Percentiles rank a stretch among this genome's conserved stretches.
These are phyloP conservation scores for Ginglymostoma cirratum DNA, from an alignment of 2,113 vertebrate genomes.

Conservation along the genomic window DNA sequence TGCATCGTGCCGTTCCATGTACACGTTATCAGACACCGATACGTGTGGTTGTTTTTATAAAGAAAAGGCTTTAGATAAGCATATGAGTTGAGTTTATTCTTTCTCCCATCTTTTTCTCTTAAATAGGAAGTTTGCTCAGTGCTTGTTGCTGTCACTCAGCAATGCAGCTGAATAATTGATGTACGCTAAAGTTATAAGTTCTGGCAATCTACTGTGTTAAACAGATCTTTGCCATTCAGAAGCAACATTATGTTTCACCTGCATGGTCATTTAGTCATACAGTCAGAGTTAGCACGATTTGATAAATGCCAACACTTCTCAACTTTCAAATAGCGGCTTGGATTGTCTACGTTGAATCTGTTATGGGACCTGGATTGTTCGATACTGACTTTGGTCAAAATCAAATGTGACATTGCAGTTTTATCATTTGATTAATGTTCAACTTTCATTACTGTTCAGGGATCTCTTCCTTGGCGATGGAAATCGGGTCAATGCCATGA, in stretches of 20 bases:
- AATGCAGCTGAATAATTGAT: not conserved
- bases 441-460: slow-evolving; percentile 54
- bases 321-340: not conserved
- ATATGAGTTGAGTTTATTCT: not conserved
- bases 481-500: slow-evolving; percentile 91
- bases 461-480: slow-evolving; percentile 88
- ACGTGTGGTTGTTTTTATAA: not conserved
- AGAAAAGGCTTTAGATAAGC: not conserved
- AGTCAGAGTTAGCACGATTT: not conserved
- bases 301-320: not conserved
- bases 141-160: not conserved
- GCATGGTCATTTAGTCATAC: not conserved
- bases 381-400: not conserved
- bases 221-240: not conserved
- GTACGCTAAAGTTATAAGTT: not conserved
- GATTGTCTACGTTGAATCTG: not conserved
- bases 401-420: not conserved
- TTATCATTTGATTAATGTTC: not conserved
- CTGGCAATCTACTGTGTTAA: not conserved
- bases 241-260: not conserved
- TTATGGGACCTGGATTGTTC: not conserved
- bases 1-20: not conserved
- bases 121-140: not conserved
- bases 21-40: not conserved
- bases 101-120: not conserved